Conservation (phyloP, 1,140 invertebrate species). For the Sinella curviseta region DNA sequence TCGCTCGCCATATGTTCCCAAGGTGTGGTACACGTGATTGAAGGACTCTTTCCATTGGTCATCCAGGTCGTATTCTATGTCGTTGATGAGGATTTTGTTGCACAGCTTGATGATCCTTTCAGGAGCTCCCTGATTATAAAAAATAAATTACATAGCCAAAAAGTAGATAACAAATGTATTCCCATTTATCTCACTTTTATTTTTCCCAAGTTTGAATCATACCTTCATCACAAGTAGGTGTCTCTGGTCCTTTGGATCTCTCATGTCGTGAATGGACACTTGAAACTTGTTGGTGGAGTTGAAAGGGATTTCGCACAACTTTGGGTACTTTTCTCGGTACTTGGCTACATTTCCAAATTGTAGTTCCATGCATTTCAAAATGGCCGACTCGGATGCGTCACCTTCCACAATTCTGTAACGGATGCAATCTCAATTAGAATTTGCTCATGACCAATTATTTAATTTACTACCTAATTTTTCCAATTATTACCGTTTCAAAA, state of each 20-base stretch:
- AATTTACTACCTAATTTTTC: background rate
- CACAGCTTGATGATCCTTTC: slow-evolving; percentile 82
- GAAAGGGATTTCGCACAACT: slow-evolving; percentile 53
- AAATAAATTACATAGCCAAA: background rate
- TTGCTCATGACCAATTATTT: background rate
- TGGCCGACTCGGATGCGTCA: slow-evolving; percentile 57
- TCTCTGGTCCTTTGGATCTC: slow-evolving; percentile 39
- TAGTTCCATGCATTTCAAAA: slow-evolving; percentile 56
- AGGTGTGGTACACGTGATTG: slow-evolving; percentile 71
- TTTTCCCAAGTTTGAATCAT: too few relatives aligned
- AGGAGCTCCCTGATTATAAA: slow-evolving; percentile 81
- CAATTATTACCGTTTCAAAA: slow-evolving; percentile 57
- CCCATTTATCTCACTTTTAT: background rate
- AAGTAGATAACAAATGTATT: background rate
- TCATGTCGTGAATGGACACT: slow-evolving; percentile 41
- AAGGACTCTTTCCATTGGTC: slow-evolving; percentile 64
- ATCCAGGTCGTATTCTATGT: slow-evolving; percentile 64
- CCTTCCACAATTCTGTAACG: slow-evolving; percentile 58
- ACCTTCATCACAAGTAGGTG: slow-evolving; percentile 49
- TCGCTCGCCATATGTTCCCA: slow-evolving; percentile 81
- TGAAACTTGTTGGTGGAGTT: slow-evolving; percentile 53
- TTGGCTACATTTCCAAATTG: slow-evolving; percentile 48
- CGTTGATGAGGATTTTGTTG: slow-evolving; percentile 67
- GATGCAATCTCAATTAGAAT: background rate
- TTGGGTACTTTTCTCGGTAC: slow-evolving; percentile 48